Evolutionary conservation across 2,888 invertebrate species (phyloP).

Genomic region (Bellardia bayeri): DNA sequence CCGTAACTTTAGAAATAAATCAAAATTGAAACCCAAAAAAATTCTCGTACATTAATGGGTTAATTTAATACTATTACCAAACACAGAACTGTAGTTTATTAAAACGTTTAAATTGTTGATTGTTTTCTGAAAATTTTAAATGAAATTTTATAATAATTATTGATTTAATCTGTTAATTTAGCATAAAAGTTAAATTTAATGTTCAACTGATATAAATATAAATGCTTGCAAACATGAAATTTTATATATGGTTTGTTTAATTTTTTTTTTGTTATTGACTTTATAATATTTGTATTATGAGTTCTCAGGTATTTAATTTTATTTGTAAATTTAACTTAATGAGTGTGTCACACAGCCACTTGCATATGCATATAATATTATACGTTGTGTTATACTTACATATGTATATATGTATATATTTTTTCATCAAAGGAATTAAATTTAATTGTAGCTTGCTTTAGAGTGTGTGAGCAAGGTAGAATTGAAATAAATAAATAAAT

Average conservation of each 20-base stretch:
- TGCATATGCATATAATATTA: background rate
- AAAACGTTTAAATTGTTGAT: background rate
- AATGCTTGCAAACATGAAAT: background rate
- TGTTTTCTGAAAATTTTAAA: background rate
- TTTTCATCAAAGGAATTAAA: constrained; percentile 38
- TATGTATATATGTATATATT: background rate
- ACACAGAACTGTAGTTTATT: background rate
- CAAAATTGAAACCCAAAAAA: too few relatives aligned
- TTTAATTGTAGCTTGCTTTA: background rate
- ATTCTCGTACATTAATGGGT: too few relatives aligned
- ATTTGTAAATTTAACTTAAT: constrained; percentile 9
- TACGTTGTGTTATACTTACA: background rate
- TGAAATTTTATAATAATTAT: constrained; percentile 16
- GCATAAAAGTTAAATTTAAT: constrained; percentile 12
- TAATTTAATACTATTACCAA: background rate
- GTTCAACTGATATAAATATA: constrained; percentile 3
- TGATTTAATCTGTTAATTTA: constrained; percentile 40
- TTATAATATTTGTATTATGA: constrained; percentile 15
- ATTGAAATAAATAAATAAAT: constrained; percentile 12
- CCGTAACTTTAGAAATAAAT: too few relatives aligned
- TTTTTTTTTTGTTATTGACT: background rate
- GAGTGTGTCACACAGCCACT: background rate
- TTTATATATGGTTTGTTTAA: background rate
- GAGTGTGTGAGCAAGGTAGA: background rate
- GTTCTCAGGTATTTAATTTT: background rate